Evolutionary conservation across 2,797 vertebrate species (phyloP), one percentile per base, ranked within the genome.

Genomic region (Macropus fuliginosus): DNA sequence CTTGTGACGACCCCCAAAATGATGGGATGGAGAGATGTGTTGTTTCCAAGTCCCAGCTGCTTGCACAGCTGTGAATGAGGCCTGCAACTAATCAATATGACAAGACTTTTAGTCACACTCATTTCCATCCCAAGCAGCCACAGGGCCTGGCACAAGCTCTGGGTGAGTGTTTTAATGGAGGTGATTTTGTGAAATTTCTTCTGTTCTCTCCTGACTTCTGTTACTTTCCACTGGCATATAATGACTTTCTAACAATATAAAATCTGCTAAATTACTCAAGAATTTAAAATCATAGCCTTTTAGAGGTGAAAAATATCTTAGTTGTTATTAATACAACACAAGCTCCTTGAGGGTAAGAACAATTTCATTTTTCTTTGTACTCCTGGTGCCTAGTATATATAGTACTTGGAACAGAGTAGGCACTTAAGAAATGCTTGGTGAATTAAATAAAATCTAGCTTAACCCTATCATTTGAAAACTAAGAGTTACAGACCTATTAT

Each of bases 51-150:
- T 52, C 46, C 96, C 94, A 97, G 93, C 95, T 97, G 95, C 92
- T 93, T 94, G 59, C 55, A 94, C 54, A 94, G 91, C 92, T 87
- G 90, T 92, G 55, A 91, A 40, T 34, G 40, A 92, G 66, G 90
- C 94, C 94, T 96, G 95, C 95, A 93, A 59, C 57, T 59, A 95
- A 91, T 93, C 74, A 95, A 81, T 94, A 52, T 95, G 96, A 94
- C 95, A 94, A 92, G 90, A 81, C 90, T 50, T 92, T 92, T 57
- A 66, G 87, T 96, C 90, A 91, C 95, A 56, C 81, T 40, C 31
- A 95, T 56, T 31, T 31, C 55, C 56, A 14, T 31, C 31, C 40
- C 54, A 52, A 90, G 95, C 90, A 59, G 56, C 93, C 92, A 14
- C 0, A 74, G 74, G 96, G 54, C 92, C 74, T 31, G 93, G 31